Conservation (phyloP, 2,888 invertebrate genomes). For the Eubasilissa splendida region DNA sequence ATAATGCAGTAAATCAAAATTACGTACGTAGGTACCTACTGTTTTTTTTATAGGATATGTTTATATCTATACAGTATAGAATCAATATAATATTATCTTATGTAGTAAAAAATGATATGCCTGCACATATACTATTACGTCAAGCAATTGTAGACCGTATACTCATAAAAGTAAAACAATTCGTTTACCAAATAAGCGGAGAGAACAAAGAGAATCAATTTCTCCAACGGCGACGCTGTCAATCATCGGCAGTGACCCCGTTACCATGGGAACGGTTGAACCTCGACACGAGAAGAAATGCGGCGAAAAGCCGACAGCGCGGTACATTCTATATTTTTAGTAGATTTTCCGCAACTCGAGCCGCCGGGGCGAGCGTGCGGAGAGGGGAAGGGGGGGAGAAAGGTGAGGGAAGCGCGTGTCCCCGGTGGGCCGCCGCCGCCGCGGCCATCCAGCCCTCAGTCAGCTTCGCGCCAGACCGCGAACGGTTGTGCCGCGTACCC, state of each 20-base stretch:
- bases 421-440: constrained; percentile 32
- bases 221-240: constrained; percentile 32
- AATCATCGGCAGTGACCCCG: constrained; percentile 51
- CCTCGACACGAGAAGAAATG: constrained; percentile 45
- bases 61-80: too few species aligned
- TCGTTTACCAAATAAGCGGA: constrained; percentile 4
- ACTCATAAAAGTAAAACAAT: background rate
- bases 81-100: too few species aligned
- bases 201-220: constrained; percentile 43
- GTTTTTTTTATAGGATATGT: too few species aligned
- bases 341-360: constrained; percentile 55
- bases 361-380: constrained; percentile 27
- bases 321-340: constrained; percentile 36
- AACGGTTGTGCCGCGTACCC: constrained; percentile 54
- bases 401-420: constrained; percentile 41
- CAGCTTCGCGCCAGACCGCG: constrained; percentile 52
- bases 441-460: constrained; percentile 58
- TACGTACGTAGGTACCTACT: too few species aligned
- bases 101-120: too few species aligned
- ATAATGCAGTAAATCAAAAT: too few species aligned
- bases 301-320: constrained; percentile 45
- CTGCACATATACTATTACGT: too few species aligned
- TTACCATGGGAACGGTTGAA: constrained; percentile 50
- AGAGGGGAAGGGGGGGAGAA: constrained; percentile 40
- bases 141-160: too few species aligned